Conservation (phyloP, 1,140 invertebrate genomes). For the Drosophila tsacasi region DNA sequence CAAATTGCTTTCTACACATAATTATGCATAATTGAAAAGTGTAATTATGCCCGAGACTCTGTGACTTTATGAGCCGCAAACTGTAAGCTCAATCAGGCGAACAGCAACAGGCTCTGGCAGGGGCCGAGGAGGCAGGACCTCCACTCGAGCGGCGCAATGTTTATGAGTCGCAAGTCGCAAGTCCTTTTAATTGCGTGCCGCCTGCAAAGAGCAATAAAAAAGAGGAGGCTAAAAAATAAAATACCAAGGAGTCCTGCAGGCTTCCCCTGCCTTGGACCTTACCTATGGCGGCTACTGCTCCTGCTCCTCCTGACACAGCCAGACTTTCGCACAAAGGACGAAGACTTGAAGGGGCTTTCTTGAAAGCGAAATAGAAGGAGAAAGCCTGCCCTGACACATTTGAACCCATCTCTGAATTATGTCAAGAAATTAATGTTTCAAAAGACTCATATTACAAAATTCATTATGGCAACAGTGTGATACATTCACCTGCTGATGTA, state of each 20-base stretch:
- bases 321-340: conserved; percentile 6
- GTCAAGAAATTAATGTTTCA: conserved; percentile 16
- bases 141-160: conserved; percentile 57
- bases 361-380: background rate
- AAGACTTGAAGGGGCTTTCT: conserved; percentile 2
- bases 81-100: conserved; percentile 74
- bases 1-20: conserved; percentile 77
- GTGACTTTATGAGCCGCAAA: conserved; percentile 70
- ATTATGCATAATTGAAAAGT: conserved; percentile 82
- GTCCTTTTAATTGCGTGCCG: conserved; percentile 70
- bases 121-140: background rate
- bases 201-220: conserved; percentile 18
- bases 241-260: conserved; percentile 4
- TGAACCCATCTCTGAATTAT: conserved; percentile 13
- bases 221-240: background rate
- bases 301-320: conserved; percentile 9
- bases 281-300: background rate
- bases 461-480: conserved; percentile 3
- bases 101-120: conserved; percentile 29
- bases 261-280: background rate
- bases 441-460: conserved; percentile 2
- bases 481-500: background rate
- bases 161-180: conserved; percentile 63
- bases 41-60: conserved; percentile 67
- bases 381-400: conserved; percentile 10